Percentiles rank a stretch among this genome's conserved stretches.
Conservation (phyloP, 1,140 invertebrate species). For the Drosophila rufa region DNA sequence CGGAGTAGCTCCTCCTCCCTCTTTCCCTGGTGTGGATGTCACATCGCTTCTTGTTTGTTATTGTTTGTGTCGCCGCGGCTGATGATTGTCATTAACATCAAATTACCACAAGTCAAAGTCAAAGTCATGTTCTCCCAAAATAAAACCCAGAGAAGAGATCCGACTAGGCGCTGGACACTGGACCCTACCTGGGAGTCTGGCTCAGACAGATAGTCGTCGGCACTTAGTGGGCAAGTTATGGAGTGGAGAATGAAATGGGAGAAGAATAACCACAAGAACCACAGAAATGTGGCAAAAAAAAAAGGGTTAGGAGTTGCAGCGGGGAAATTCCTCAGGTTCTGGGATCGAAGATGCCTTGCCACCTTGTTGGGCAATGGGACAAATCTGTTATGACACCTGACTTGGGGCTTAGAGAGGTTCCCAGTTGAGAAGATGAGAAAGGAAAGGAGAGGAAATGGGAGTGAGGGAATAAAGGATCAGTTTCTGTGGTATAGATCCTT, state of each 20-base stretch:
- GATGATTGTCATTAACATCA: slow-evolving; percentile 83
- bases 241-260: slow-evolving; percentile 33
- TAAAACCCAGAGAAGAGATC: slow-evolving; percentile 24
- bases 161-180: background rate
- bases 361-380: slow-evolving; percentile 34
- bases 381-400: slow-evolving; percentile 49
- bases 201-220: slow-evolving; percentile 66
- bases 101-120: slow-evolving; percentile 83
- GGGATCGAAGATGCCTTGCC: slow-evolving; percentile 13
- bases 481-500: too few relatives aligned
- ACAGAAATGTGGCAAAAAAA: slow-evolving; percentile 17
- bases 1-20: background rate
- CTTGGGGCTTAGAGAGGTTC: slow-evolving; percentile 11
- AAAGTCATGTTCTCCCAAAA: slow-evolving; percentile 73
- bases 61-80: slow-evolving; percentile 58
- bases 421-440: background rate
- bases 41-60: slow-evolving; percentile 28
- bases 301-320: background rate
- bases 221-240: slow-evolving; percentile 63
- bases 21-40: slow-evolving; percentile 62
- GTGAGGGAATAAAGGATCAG: background rate
- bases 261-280: slow-evolving; percentile 56
- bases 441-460: too few relatives aligned
- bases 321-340: slow-evolving; percentile 10
- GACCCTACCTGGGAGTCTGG: background rate